phyloP scores from a whole-genome alignment of 1,140 invertebrate genomes.

The Spodoptera litura region DNA sequence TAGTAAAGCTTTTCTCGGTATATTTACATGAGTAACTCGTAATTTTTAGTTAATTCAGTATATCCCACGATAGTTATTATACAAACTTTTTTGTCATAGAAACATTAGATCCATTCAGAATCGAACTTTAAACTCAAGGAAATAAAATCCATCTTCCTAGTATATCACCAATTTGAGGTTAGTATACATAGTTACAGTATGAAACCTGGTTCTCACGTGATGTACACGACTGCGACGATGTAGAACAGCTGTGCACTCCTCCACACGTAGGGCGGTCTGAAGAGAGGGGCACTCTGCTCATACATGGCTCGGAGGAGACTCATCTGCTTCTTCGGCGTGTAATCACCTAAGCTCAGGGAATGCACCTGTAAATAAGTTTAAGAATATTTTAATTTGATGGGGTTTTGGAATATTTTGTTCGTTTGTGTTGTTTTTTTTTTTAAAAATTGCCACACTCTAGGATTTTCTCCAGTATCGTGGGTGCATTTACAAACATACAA shows the following conservation, averaged over 20 bases:
- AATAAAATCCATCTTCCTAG: not conserved
- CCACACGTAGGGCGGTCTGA: slow-evolving; percentile 69
- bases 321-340: slow-evolving; percentile 16
- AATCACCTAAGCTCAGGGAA: not conserved
- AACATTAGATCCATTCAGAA: no score
- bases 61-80: no score
- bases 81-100: no score
- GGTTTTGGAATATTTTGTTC: no score
- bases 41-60: no score
- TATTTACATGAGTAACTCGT: no score
- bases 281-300: slow-evolving; percentile 75
- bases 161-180: slow-evolving; percentile 4
- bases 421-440: no score
- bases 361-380: not conserved
- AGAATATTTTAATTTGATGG: not conserved
- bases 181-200: slow-evolving; percentile 32
- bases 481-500: no score
- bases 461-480: no score
- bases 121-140: no score
- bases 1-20: no score
- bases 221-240: slow-evolving; percentile 76
- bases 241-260: slow-evolving; percentile 75
- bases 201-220: slow-evolving; percentile 72
- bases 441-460: no score
- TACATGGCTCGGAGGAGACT: slow-evolving; percentile 61